Percentiles rank a stretch among this genome's conserved stretches.
phyloP scores from a whole-genome alignment of 2,888 invertebrate species.

The Melitaea athalia region DNA sequence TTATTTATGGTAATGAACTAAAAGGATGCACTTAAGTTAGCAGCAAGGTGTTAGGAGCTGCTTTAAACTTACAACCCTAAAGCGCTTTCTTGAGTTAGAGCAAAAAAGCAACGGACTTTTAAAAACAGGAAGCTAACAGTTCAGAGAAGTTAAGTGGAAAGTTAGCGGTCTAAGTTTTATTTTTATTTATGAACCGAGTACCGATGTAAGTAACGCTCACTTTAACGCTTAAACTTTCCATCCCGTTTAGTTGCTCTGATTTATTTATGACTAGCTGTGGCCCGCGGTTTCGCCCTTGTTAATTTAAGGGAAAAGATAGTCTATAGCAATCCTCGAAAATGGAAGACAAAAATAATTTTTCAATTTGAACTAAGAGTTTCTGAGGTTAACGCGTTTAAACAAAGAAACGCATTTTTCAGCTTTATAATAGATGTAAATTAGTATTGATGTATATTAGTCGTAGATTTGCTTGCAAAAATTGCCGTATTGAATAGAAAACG shows the following conservation, averaged over 20 bases:
- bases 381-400: too few species aligned
- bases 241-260: conserved; percentile 31
- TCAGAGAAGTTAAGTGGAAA: conserved; percentile 77
- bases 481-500: too few species aligned
- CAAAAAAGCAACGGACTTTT: conserved; percentile 71
- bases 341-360: too few species aligned
- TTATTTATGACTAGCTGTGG: conserved; percentile 21
- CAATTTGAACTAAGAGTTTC: too few species aligned
- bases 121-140: conserved; percentile 79
- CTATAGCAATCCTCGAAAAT: too few species aligned
- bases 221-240: conserved; percentile 48
- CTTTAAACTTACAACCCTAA: conserved; percentile 73
- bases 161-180: conserved; percentile 68
- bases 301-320: too few species aligned
- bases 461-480: too few species aligned
- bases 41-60: conserved; percentile 71
- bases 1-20: conserved; percentile 42
- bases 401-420: too few species aligned
- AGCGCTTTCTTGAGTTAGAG: conserved; percentile 64
- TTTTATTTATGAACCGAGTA: conserved; percentile 67
- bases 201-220: conserved; percentile 58
- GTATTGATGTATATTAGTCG: too few species aligned
- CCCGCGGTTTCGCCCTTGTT: too few species aligned
- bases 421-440: too few species aligned
- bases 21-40: conserved; percentile 50